Conservation (phyloP, 2,113 vertebrate species). For the Podilymbus podiceps region DNA sequence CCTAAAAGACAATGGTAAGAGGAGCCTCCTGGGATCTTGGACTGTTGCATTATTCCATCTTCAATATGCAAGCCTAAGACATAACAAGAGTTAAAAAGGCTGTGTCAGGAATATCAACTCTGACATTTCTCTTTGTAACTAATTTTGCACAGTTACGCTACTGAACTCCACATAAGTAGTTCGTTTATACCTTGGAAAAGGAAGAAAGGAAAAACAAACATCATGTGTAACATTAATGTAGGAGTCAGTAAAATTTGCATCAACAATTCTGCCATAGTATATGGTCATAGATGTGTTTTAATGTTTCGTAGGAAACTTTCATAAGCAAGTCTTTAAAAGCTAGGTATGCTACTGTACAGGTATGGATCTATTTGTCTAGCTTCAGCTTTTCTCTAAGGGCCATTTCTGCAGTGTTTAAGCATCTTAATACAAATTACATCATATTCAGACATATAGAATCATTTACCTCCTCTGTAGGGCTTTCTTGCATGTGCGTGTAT, state of each 20-base stretch:
- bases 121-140: slow-evolving; percentile 61
- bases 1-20: slow-evolving; percentile 35
- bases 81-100: slow-evolving; percentile 45
- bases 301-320: neutral
- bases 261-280: neutral
- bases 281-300: neutral
- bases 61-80: slow-evolving; percentile 33
- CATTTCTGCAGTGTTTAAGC: neutral
- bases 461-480: neutral
- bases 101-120: slow-evolving; percentile 27
- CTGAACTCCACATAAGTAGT: slow-evolving; percentile 23
- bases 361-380: neutral
- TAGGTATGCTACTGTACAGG: neutral
- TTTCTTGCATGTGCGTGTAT: neutral
- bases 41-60: slow-evolving; percentile 54
- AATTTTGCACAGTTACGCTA: slow-evolving; percentile 46
- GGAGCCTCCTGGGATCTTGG: slow-evolving; percentile 30
- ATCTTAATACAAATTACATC: neutral
- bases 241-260: slow-evolving; percentile 9
- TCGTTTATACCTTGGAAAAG: slow-evolving; percentile 44
- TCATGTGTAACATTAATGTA: neutral
- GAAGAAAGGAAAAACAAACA: slow-evolving; percentile 1
- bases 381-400: neutral
- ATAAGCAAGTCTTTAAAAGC: neutral
- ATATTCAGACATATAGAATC: neutral